These are phyloP conservation scores for Dynastes grantii DNA, from an alignment of 2,888 invertebrate species.

Conservation along the genomic window DNA sequence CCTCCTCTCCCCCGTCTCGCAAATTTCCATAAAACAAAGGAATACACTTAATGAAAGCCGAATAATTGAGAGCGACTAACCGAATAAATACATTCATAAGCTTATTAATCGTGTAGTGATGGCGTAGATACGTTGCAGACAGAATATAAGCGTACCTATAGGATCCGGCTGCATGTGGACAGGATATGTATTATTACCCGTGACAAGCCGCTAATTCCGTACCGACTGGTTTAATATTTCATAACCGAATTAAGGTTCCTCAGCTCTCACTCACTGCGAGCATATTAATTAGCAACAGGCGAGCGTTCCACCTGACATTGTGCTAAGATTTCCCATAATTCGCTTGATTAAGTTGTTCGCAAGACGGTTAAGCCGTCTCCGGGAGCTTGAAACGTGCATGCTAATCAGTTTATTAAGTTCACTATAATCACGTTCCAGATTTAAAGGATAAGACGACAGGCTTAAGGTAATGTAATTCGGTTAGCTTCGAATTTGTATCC, in stretches of 20 bases:
- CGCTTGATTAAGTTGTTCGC: slow-evolving; percentile 66
- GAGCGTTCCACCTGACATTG: slow-evolving; percentile 65
- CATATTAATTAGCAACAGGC: slow-evolving; percentile 65
- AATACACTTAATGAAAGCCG: slow-evolving; percentile 62
- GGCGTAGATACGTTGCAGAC: neutral
- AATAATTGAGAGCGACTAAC: slow-evolving; percentile 60
- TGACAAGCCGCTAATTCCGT: slow-evolving; percentile 66
- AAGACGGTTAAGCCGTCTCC: slow-evolving; percentile 62
- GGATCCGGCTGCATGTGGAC: slow-evolving; percentile 58
- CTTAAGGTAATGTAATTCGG: slow-evolving; percentile 51
- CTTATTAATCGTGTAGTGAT: slow-evolving; percentile 62
- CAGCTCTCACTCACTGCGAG: slow-evolving; percentile 59
- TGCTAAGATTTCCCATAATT: slow-evolving; percentile 68
- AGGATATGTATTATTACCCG: slow-evolving; percentile 62
- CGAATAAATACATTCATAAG: slow-evolving; percentile 64
- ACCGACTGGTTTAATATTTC: slow-evolving; percentile 67
- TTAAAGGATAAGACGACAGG: slow-evolving; percentile 60
- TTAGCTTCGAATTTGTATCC: slow-evolving; percentile 49
- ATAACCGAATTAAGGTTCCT: slow-evolving; percentile 67
- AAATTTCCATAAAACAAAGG: slow-evolving; percentile 64
- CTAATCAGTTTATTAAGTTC: slow-evolving; percentile 67
- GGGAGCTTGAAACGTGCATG: slow-evolving; percentile 62
- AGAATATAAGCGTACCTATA: neutral
- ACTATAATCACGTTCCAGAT: slow-evolving; percentile 63
- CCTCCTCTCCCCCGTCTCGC: slow-evolving; percentile 2